phyloP scores from a whole-genome alignment of 2,888 invertebrate genomes.

The Eilema griseolum region DNA sequence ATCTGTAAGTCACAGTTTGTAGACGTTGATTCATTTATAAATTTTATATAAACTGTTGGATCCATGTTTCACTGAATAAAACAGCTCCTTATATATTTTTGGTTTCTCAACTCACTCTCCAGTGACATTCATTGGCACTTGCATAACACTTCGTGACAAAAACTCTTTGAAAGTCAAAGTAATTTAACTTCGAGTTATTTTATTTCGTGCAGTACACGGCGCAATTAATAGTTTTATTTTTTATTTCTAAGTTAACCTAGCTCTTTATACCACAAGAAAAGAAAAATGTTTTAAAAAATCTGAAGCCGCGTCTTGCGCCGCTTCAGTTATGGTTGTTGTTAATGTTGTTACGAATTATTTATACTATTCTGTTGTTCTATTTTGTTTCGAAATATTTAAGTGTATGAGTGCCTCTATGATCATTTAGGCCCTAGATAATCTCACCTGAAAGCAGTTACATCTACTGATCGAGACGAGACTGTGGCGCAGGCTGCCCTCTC shows the following conservation, averaged over 20 bases:
- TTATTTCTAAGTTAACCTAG: background rate
- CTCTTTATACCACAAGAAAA: background rate
- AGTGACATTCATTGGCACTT: background rate
- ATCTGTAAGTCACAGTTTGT: background rate
- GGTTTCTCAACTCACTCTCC: background rate
- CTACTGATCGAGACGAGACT: background rate
- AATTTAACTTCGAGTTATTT: background rate
- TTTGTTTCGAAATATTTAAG: background rate
- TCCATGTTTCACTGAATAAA: no score
- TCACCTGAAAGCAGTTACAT: background rate
- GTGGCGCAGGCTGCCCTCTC: no score
- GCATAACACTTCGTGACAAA: background rate
- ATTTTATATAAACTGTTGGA: background rate
- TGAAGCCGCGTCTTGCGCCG: background rate
- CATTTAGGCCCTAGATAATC: background rate
- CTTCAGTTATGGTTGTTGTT: no score
- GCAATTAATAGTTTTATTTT: background rate
- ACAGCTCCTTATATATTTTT: no score
- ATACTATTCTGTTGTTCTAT: no score
- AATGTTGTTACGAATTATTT: no score
- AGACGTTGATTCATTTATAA: background rate
- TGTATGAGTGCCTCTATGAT: background rate
- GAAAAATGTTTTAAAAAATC: background rate
- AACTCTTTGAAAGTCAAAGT: background rate
- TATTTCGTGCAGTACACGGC: background rate